Base-by-base conservation (phyloP, 2,888 invertebrate genomes). In the Lissocephala sabroskyi region DNA sequence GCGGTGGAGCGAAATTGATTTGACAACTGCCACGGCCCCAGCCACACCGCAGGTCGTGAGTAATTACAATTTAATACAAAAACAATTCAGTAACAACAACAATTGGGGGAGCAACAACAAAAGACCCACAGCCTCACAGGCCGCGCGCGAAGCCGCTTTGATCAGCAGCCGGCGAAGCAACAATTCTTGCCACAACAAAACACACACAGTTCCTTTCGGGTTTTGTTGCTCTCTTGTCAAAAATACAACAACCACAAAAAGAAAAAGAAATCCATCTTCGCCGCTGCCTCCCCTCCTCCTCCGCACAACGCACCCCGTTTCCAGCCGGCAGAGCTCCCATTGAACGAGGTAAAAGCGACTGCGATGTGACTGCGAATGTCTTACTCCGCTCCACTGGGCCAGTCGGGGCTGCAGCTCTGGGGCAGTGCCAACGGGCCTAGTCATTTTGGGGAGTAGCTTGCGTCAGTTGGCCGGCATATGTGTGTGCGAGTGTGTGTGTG, bases 151-250 rank as follows among this genome's bases (percentile, higher is more conserved):
- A 75, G 73, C 70, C 76, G 79, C 82, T 82, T 81, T 81, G 81
- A 81, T 79, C 81, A 78, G 75, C 56, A 7, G 23, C n/a, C n/a
- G n/a, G n/a, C n/a, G n/a, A n/a, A 67, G 63, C 64, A 76, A 81
- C 81, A 83, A 83, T 82, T 65, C 74, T 78, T 79, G 77, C 79
- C 82, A 82, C 80, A 81, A 79, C 75, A 82, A 79, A 80, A 81
- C 81, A 81, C 60, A 70, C 68, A n/a, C n/a, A n/a, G n/a, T n/a
- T 70, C 77, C 66, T 74, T 63, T 63, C 77, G 19, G n/a, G 49
- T 52, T 51, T 44, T n/a, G n/a, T n/a, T n/a, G 41, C 35, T 40
- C 28, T 18, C 45, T 37, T 35, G 49, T 55, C 40, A 55, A n/a
- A n/a, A n/a, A n/a, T n/a, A n/a, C n/a, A 57, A 57, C 55, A 57